Conservation (phyloP, 2,888 invertebrate genomes). For the Yponomeuta malinellus region DNA sequence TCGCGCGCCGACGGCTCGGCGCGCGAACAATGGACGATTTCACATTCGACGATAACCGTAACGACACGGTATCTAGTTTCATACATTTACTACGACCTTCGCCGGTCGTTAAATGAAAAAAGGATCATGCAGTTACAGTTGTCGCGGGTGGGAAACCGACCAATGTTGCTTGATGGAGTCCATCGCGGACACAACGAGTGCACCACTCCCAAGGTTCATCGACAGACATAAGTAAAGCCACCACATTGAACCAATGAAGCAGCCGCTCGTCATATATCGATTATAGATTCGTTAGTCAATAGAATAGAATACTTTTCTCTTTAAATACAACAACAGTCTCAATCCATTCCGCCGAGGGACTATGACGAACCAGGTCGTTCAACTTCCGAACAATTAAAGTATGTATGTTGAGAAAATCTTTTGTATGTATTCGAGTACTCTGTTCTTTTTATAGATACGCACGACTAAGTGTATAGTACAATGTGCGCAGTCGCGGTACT, state of each 20-base stretch:
- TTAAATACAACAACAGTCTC: conserved; percentile 50
- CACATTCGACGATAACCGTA: too few species aligned
- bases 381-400: conserved; percentile 32
- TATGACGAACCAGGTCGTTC: conserved; percentile 27
- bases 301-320: conserved; percentile 31
- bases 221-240: conserved; percentile 35
- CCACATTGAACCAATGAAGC: conserved; percentile 37
- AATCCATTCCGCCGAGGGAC: conserved; percentile 25
- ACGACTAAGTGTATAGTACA: background rate
- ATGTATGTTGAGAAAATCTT: conserved; percentile 29
- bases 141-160: conserved; percentile 12
- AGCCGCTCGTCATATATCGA: conserved; percentile 5
- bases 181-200: conserved; percentile 10
- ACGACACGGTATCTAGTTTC: too few species aligned
- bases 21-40: conserved; percentile 25
- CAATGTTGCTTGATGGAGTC: conserved; percentile 29
- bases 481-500: conserved; percentile 21
- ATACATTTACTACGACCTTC: too few species aligned
- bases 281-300: conserved; percentile 27
- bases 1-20: conserved; percentile 35
- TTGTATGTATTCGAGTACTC: conserved; percentile 24
- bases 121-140: background rate
- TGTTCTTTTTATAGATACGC: background rate
- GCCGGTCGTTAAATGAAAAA: too few species aligned
- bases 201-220: conserved; percentile 32